phyloP scores from a whole-genome alignment of 2,113 vertebrate genomes.

The Seriola rivoliana region DNA sequence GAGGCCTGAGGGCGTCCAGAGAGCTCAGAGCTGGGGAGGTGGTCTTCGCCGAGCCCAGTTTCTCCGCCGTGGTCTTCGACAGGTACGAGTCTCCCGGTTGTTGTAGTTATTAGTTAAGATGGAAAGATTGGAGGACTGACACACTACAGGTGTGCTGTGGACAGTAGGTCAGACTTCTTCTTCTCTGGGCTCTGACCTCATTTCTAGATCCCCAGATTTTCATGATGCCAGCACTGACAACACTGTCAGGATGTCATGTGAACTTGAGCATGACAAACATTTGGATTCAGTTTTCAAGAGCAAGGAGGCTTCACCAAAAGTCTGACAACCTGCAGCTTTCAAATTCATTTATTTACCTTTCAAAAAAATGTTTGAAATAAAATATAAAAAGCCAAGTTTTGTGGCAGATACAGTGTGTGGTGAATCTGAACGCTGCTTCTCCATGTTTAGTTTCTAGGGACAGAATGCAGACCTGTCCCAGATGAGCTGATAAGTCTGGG shows the following conservation, averaged over 20 bases:
- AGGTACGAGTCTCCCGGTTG: constrained; percentile 82
- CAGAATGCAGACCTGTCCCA: not conserved
- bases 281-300: constrained; percentile 29
- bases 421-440: not conserved
- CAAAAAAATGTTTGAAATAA: no score
- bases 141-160: constrained; percentile 6
- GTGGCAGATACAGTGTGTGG: not conserved
- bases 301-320: not conserved
- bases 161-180: not conserved
- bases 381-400: not conserved
- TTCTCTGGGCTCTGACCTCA: constrained; percentile 10
- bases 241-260: constrained; percentile 44
- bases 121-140: not conserved
- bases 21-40: constrained; percentile 90
- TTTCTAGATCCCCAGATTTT: not conserved
- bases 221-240: constrained; percentile 45
- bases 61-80: constrained; percentile 95
- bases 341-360: not conserved
- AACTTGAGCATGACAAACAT: constrained; percentile 29
- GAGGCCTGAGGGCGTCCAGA: constrained; percentile 90
- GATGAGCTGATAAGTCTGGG: no score
- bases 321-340: not conserved
- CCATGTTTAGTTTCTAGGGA: constrained; percentile 25
- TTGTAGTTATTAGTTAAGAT: constrained; percentile 57
- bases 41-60: constrained; percentile 92